Percentiles rank a stretch among this genome's conserved stretches.
phyloP scores from a whole-genome alignment of 2,888 invertebrate species.

The Dendrolimus houi region DNA sequence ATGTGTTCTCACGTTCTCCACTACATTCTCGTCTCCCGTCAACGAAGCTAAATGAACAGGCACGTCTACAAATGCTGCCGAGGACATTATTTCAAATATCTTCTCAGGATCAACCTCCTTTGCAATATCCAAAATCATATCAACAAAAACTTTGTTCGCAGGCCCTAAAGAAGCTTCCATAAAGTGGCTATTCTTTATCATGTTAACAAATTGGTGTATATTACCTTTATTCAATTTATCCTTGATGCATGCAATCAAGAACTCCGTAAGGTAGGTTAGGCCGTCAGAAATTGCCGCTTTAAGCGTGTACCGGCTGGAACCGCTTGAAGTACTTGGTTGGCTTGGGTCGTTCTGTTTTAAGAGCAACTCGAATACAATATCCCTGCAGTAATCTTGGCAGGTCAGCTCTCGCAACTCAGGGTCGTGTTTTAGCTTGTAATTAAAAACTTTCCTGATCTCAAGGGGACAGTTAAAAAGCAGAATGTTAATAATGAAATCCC shows the following conservation, averaged over 20 bases:
- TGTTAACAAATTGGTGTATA: slow-evolving; percentile 1
- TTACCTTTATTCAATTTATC: slow-evolving; percentile 3
- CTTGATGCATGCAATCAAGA: slow-evolving; percentile 3
- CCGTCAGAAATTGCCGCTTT: slow-evolving; percentile 3
- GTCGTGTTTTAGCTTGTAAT: slow-evolving; percentile 30
- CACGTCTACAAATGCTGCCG: background rate
- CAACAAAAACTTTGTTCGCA: background rate
- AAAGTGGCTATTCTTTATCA: background rate
- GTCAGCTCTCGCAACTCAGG: slow-evolving; percentile 14
- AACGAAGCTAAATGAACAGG: slow-evolving; percentile 1
- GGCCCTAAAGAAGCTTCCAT: background rate
- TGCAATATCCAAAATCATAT: background rate
- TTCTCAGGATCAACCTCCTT: background rate
- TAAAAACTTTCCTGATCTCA: slow-evolving; percentile 23
- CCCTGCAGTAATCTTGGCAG: slow-evolving; percentile 14
- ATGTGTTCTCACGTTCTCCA: background rate
- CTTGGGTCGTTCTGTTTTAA: slow-evolving; percentile 15
- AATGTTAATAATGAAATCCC: slow-evolving; percentile 25
- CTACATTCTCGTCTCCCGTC: background rate
- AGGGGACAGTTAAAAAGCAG: slow-evolving; percentile 19
- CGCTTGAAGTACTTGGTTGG: background rate
- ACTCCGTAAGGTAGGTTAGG: slow-evolving; percentile 2
- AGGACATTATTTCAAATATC: slow-evolving; percentile 1
- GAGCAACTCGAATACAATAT: slow-evolving; percentile 26
- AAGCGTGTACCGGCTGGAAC: background rate